These are phyloP conservation scores for Esox masquinongy DNA, from an alignment of 2,797 vertebrate genomes.

Conservation along the genomic window DNA sequence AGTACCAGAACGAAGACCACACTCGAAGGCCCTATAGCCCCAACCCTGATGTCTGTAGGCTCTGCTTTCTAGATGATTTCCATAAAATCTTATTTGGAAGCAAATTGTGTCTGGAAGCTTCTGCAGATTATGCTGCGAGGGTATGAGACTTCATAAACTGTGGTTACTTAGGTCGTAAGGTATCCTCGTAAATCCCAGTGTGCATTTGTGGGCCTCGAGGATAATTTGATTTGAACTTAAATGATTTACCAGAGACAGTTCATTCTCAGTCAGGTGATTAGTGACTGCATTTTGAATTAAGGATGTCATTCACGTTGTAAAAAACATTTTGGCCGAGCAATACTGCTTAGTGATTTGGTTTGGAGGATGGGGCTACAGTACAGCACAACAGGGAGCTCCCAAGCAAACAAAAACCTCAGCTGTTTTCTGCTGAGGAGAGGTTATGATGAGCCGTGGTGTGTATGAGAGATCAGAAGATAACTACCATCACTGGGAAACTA, in stretches of 20 bases:
- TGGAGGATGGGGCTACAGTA: neutral
- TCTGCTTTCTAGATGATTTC: constrained; percentile 73
- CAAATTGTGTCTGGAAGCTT: constrained; percentile 64
- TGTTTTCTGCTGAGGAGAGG: neutral
- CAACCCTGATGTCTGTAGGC: constrained; percentile 52
- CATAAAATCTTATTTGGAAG: constrained; percentile 64
- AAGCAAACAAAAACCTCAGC: neutral
- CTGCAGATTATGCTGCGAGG: constrained; percentile 64
- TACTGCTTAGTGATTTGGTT: neutral
- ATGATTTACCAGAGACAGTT: constrained; percentile 57
- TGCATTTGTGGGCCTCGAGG: constrained; percentile 67
- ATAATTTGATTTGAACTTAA: constrained; percentile 71
- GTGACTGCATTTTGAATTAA: constrained; percentile 42
- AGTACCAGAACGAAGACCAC: constrained; percentile 67
- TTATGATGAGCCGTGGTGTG: neutral
- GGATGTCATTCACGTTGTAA: constrained; percentile 47
- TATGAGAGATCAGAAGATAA: neutral
- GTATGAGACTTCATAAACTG: constrained; percentile 72
- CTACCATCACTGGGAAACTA: neutral
- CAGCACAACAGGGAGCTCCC: neutral
- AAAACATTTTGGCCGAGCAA: constrained; percentile 58
- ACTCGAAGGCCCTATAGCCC: constrained; percentile 69
- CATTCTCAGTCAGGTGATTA: constrained; percentile 40
- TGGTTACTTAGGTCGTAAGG: constrained; percentile 49
- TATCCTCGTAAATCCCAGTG: constrained; percentile 61